These are phyloP conservation scores for Rhizomys pruinosus DNA, from an alignment of 2,113 vertebrate genomes.

Conservation along the genomic window DNA sequence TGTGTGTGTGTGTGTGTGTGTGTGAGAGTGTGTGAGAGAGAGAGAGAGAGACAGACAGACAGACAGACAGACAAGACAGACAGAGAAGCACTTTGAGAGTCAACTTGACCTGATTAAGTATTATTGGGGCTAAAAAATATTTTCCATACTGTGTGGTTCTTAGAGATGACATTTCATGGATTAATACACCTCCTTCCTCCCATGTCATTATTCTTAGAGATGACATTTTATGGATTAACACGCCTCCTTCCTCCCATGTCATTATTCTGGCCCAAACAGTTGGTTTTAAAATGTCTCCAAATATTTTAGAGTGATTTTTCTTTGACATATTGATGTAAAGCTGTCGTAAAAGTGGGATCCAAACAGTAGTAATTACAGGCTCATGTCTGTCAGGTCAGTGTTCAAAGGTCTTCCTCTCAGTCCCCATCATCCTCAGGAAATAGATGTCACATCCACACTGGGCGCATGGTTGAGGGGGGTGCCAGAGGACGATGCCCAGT, in stretches of 20 bases:
- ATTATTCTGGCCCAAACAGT: neutral
- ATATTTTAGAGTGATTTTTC: neutral
- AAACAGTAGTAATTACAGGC: neutral
- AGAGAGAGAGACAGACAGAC: too few relatives aligned
- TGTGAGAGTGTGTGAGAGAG: neutral
- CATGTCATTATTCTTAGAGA: neutral
- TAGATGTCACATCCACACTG: neutral
- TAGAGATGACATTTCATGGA: constrained; percentile 48
- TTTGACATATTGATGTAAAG: neutral
- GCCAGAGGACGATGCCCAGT: rapidly evolving
- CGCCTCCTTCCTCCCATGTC: neutral
- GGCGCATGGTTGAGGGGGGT: neutral
- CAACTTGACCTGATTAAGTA: neutral
- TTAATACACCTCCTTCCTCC: neutral
- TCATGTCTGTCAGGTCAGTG: neutral
- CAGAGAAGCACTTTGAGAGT: neutral
- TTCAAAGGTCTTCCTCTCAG: neutral
- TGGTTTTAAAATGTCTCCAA: neutral
- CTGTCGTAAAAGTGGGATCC: neutral
- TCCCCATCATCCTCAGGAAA: neutral
- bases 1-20: neutral
- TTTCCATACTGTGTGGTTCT: constrained; percentile 19
- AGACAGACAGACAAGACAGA: too few relatives aligned
- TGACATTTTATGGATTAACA: constrained; percentile 49
- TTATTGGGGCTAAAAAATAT: neutral